phyloP scores from a whole-genome alignment of 1,140 invertebrate species.

The Pectinophora gossypiella region DNA sequence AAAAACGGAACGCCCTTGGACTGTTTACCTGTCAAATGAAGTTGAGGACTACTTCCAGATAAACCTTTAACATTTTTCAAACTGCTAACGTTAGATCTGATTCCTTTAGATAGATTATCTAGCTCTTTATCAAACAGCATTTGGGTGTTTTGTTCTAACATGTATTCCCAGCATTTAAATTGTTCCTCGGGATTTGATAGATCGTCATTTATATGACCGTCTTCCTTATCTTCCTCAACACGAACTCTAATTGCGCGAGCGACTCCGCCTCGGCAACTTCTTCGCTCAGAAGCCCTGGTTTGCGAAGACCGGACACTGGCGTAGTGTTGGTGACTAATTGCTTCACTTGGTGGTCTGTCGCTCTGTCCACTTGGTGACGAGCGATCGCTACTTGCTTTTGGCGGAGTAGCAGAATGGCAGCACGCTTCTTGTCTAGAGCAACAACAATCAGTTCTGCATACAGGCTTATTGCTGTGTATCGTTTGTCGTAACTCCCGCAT shows the following conservation, averaged over 20 bases:
- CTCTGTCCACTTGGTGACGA: slow-evolving; percentile 90
- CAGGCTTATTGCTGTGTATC: slow-evolving; percentile 73
- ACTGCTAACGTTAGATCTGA: slow-evolving; percentile 68
- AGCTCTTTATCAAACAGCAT: slow-evolving; percentile 91
- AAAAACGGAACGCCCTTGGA: slow-evolving; percentile 77
- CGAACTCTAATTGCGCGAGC: slow-evolving; percentile 75
- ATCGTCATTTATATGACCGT: slow-evolving; percentile 76
- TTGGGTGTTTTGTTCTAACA: slow-evolving; percentile 93
- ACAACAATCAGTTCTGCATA: slow-evolving; percentile 78
- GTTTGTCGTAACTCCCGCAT: slow-evolving; percentile 86
- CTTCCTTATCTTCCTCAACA: slow-evolving; percentile 78
- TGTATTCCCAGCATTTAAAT: slow-evolving; percentile 94
- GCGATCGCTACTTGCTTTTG: slow-evolving; percentile 77
- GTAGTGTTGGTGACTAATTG: slow-evolving; percentile 57
- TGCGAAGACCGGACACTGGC: slow-evolving; percentile 56
- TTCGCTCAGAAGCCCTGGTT: slow-evolving; percentile 63
- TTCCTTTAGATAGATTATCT: slow-evolving; percentile 85
- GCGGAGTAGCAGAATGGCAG: slow-evolving; percentile 74
- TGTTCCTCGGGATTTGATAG: slow-evolving; percentile 83
- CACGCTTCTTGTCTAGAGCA: slow-evolving; percentile 79
- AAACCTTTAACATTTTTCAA: slow-evolving; percentile 72
- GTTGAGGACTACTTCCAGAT: slow-evolving; percentile 77
- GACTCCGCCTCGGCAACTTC: slow-evolving; percentile 76
- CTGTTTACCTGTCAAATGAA: slow-evolving; percentile 67
- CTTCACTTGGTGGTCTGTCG: slow-evolving; percentile 76